These are phyloP conservation scores for Mycetomoellerius zeteki DNA, from an alignment of 1,140 invertebrate genomes.

Conservation along the genomic window DNA sequence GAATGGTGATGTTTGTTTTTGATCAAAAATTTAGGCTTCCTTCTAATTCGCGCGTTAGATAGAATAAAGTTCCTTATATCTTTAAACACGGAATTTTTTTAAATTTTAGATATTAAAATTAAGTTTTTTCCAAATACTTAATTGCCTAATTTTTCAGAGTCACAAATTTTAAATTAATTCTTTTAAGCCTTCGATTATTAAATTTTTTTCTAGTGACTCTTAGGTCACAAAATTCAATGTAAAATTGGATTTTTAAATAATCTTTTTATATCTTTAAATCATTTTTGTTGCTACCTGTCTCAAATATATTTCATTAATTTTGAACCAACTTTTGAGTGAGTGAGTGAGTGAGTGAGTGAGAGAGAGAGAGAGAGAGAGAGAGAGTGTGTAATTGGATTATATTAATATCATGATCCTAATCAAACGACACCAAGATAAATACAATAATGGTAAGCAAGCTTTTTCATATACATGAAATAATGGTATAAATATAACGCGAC, in stretches of 20 bases:
- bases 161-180: neutral
- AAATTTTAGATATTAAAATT: conserved; percentile 7
- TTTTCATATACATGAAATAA: conserved; percentile 35
- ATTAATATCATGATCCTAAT: neutral
- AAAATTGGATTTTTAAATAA: neutral
- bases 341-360: no score
- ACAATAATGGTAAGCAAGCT: neutral
- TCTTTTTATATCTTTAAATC: conserved; percentile 9
- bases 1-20: conserved; percentile 6
- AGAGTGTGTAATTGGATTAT: neutral
- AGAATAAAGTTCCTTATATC: conserved; percentile 16
- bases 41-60: conserved; percentile 22
- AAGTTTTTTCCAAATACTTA: neutral
- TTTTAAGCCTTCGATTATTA: neutral
- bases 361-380: no score
- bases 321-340: neutral
- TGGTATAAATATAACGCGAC: conserved; percentile 18
- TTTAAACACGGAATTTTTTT: neutral
- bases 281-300: neutral
- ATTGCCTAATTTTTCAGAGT: neutral
- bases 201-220: neutral
- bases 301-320: conserved; percentile 10
- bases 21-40: conserved; percentile 9
- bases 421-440: neutral
- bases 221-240: conserved; percentile 10